These are phyloP conservation scores for Gasterosteus nipponicus DNA, from an alignment of 2,113 vertebrate species.

Conservation along the genomic window DNA sequence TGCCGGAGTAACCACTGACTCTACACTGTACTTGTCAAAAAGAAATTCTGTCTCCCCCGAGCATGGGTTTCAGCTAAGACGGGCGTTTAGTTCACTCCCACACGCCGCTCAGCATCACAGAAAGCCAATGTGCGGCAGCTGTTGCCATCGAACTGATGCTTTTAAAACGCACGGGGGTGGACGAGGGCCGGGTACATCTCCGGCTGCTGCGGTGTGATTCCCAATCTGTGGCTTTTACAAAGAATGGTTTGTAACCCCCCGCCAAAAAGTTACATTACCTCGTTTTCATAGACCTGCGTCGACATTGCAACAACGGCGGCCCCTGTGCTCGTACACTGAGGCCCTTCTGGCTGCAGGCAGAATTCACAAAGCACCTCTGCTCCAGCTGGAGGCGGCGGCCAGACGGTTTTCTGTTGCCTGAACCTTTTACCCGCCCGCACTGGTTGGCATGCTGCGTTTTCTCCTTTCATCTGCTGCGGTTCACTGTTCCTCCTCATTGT, in stretches of 20 bases:
- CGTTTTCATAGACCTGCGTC: not conserved
- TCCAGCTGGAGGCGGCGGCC: not conserved
- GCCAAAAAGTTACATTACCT: not conserved
- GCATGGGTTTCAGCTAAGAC: conserved; percentile 34
- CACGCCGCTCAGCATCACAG: conserved; percentile 48
- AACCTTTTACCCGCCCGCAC: conserved; percentile 1
- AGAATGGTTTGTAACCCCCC: conserved; percentile 6
- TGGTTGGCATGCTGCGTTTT: not conserved
- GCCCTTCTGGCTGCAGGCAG: conserved; percentile 1
- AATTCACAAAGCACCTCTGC: conserved; percentile 32
- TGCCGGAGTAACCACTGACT: conserved; percentile 10
- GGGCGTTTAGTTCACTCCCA: conserved; percentile 52
- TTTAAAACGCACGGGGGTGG: conserved; percentile 42
- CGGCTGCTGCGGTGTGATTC: conserved; percentile 3
- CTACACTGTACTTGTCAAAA: conserved; percentile 31
- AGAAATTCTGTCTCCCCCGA: conserved; percentile 7
- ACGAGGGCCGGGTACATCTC: conserved; percentile 32
- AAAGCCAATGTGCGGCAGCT: conserved; percentile 44
- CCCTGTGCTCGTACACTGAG: not conserved
- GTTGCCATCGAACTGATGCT: conserved; percentile 39
- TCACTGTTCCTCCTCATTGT: conserved; percentile 5
- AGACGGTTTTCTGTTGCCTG: conserved; percentile 15
- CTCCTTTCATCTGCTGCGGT: conserved; percentile 2
- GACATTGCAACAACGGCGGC: conserved; percentile 19
- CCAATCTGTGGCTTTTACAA: not conserved